Evolutionary conservation across 2,113 vertebrate species (phyloP).

Genomic region (Promerops cafer): DNA sequence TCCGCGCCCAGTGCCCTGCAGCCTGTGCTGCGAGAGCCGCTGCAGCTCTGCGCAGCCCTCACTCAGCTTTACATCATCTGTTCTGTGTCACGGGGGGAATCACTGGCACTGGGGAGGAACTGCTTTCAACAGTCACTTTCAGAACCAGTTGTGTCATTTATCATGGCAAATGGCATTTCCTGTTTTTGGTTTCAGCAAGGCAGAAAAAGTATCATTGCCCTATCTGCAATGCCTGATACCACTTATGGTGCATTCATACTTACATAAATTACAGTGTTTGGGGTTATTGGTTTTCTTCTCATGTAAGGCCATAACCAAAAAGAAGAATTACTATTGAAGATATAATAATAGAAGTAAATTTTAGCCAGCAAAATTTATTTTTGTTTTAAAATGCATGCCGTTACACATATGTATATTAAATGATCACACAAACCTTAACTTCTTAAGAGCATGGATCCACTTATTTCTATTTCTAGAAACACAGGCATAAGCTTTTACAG

Average conservation of each 20-base stretch:
- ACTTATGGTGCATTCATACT: neutral
- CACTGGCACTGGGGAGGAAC: neutral
- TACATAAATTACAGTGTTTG: neutral
- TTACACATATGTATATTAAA: neutral
- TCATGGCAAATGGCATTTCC: constrained; percentile 37
- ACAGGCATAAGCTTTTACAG: neutral
- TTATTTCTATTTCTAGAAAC: neutral
- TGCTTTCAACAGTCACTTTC: constrained; percentile 45
- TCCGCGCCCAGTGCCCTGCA: neutral
- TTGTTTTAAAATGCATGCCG: neutral
- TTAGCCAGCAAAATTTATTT: neutral
- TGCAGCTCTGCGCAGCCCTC: neutral
- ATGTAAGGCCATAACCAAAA: neutral
- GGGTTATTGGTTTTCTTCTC: neutral
- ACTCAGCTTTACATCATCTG: neutral
- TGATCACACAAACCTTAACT: neutral
- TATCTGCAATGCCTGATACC: neutral
- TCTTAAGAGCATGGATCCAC: neutral
- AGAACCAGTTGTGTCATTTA: constrained; percentile 26
- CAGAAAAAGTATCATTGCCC: neutral
- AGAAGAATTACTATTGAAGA: neutral
- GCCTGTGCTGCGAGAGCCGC: neutral
- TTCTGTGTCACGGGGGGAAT: neutral
- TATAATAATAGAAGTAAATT: too few relatives aligned
- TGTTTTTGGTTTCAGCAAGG: neutral